A percentile compares a stretch with the other conserved stretches of the same genome.
Evolutionary conservation across 2,113 vertebrate species (phyloP).

Genomic region (Diadophis punctatus): DNA sequence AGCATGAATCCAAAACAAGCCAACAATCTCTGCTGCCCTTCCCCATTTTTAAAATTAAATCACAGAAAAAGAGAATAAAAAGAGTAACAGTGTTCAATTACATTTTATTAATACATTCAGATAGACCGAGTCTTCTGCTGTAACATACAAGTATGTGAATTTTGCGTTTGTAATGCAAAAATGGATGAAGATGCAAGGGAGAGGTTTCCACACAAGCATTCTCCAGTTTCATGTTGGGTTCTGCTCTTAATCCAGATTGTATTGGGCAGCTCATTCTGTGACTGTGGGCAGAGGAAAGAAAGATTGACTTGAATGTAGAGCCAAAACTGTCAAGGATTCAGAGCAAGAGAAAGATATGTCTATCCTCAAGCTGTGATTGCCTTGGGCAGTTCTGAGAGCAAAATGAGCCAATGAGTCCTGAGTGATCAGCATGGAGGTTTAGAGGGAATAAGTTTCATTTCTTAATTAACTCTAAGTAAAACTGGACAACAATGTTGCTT

Average conservation of each 20-base stretch:
- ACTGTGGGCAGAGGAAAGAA: background rate
- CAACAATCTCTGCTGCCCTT: constrained; percentile 5
- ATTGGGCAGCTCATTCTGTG: background rate
- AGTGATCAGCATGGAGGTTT: background rate
- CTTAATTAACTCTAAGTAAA: background rate
- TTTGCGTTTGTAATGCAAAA: background rate
- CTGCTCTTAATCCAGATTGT: background rate
- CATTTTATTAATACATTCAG: background rate
- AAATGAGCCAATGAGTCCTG: background rate
- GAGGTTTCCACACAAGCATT: background rate
- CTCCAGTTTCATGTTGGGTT: background rate
- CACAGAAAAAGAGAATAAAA: background rate
- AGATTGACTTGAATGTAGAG: background rate
- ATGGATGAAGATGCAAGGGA: background rate
- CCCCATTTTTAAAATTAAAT: background rate
- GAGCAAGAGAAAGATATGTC: background rate
- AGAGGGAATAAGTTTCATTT: background rate
- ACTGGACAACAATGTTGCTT: background rate
- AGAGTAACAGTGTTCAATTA: background rate
- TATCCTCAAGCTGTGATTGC: background rate
- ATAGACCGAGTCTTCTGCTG: background rate
- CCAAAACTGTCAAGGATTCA: background rate
- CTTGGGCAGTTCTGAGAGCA: background rate
- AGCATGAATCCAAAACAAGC: constrained; percentile 41
- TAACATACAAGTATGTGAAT: background rate